Evolutionary conservation across 1,140 invertebrate genomes (phyloP).

Genomic region (Drosophila triauraria): DNA sequence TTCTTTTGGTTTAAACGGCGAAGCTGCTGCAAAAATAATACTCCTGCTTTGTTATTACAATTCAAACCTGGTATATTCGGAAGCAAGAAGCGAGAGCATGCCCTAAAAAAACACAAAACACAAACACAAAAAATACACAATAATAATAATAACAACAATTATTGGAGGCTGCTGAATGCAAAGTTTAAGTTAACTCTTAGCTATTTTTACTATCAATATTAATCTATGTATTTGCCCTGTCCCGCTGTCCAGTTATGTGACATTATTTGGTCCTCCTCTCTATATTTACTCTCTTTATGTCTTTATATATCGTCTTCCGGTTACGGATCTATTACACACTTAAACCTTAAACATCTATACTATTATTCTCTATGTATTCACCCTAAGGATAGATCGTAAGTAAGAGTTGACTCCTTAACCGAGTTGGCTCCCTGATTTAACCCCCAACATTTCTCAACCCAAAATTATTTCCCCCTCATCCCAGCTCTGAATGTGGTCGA

Average conservation of each 20-base stretch:
- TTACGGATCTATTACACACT: constrained; percentile 28
- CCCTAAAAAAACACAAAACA: constrained; percentile 12
- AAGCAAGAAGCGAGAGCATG: constrained; percentile 33
- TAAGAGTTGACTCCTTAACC: neutral
- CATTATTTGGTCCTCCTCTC: constrained; percentile 19
- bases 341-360: constrained; percentile 13
- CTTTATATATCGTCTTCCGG: constrained; percentile 40
- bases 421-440: constrained; percentile 14
- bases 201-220: constrained; percentile 5
- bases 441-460: constrained; percentile 10
- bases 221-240: constrained; percentile 42
- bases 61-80: constrained; percentile 1
- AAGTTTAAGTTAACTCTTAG: constrained; percentile 41
- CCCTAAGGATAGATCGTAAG: constrained; percentile 44
- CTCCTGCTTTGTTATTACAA: constrained; percentile 26
- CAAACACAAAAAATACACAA: constrained; percentile 23
- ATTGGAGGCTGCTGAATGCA: constrained; percentile 34
- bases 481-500: constrained; percentile 39
- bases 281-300: constrained; percentile 36
- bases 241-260: constrained; percentile 29
- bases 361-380: constrained; percentile 31
- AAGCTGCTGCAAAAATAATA: constrained; percentile 43
- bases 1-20: constrained; percentile 38
- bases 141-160: constrained; percentile 13
- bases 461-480: constrained; percentile 1